phyloP scores from a whole-genome alignment of 2,113 vertebrate species.

The Otus sunia region DNA sequence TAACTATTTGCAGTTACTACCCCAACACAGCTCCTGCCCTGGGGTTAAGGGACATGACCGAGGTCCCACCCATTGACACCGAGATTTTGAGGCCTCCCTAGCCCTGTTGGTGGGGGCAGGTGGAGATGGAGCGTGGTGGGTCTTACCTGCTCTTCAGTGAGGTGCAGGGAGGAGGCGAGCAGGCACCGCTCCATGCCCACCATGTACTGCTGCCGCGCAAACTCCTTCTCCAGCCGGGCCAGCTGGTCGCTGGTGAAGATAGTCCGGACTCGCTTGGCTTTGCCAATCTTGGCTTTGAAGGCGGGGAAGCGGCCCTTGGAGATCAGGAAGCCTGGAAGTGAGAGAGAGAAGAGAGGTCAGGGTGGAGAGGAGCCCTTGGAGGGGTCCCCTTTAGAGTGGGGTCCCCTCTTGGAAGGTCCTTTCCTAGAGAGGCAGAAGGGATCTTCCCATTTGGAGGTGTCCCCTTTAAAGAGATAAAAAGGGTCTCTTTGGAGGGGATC shows the following conservation, averaged over 20 bases:
- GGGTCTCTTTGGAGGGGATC: background rate
- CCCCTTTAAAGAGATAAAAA: background rate
- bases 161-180: conserved; percentile 77
- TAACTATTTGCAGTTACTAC: fast-evolving
- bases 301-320: conserved; percentile 69
- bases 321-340: conserved; percentile 54
- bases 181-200: conserved; percentile 82
- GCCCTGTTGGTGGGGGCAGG: background rate
- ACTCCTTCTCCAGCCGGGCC: conserved; percentile 84
- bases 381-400: too few species aligned
- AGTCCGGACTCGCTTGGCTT: conserved; percentile 82
- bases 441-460: background rate
- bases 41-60: fast-evolving
- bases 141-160: conserved; percentile 82
- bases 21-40: fast-evolving
- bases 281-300: conserved; percentile 74
- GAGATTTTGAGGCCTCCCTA: background rate
- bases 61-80: background rate
- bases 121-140: background rate
- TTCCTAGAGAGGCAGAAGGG: background rate
- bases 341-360: background rate
- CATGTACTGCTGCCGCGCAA: conserved; percentile 84
- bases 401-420: background rate
- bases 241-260: conserved; percentile 86
- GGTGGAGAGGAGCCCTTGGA: background rate